Evolutionary conservation across 2,888 invertebrate species (phyloP).

Genomic region (Volucella inanis): DNA sequence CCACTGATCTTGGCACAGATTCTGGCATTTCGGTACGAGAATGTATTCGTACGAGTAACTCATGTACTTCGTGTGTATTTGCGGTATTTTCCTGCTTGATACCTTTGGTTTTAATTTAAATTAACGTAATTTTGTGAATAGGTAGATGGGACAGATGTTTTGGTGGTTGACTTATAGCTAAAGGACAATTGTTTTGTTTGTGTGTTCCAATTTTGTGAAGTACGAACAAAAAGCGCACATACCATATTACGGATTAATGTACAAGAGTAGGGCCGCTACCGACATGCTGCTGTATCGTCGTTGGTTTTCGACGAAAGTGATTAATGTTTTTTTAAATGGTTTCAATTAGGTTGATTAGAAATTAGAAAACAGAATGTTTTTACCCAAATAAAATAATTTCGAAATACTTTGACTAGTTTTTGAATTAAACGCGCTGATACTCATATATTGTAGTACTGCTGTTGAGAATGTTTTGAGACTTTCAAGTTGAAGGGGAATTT

Average conservation of each 20-base stretch:
- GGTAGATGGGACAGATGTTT: slow-evolving; percentile 21
- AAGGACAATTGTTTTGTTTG: slow-evolving; percentile 63
- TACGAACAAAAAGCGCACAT: slow-evolving; percentile 52
- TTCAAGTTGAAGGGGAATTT: not conserved
- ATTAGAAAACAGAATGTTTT: slow-evolving; percentile 60
- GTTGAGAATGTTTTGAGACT: not conserved
- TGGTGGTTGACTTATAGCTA: slow-evolving; percentile 37
- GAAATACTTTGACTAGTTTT: slow-evolving; percentile 11
- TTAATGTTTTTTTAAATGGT: slow-evolving; percentile 83
- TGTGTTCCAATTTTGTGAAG: slow-evolving; percentile 5
- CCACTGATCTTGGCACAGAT: slow-evolving; percentile 45
- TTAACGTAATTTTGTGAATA: slow-evolving; percentile 36
- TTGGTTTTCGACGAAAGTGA: slow-evolving; percentile 75
- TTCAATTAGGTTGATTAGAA: slow-evolving; percentile 79
- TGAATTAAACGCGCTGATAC: not conserved
- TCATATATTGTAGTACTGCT: not conserved
- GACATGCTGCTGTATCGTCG: no score
- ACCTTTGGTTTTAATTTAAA: slow-evolving; percentile 70
- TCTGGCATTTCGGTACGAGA: not conserved
- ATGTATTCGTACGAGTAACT: no score
- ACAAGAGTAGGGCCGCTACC: slow-evolving; percentile 4
- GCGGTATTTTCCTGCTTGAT: slow-evolving; percentile 20
- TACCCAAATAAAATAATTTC: slow-evolving; percentile 34
- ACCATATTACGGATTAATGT: slow-evolving; percentile 45
- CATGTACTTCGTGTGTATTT: not conserved